Percentiles rank a stretch among this genome's conserved stretches.
Conservation (phyloP, 2,888 invertebrate genomes). For the Athripsodes cinereus region DNA sequence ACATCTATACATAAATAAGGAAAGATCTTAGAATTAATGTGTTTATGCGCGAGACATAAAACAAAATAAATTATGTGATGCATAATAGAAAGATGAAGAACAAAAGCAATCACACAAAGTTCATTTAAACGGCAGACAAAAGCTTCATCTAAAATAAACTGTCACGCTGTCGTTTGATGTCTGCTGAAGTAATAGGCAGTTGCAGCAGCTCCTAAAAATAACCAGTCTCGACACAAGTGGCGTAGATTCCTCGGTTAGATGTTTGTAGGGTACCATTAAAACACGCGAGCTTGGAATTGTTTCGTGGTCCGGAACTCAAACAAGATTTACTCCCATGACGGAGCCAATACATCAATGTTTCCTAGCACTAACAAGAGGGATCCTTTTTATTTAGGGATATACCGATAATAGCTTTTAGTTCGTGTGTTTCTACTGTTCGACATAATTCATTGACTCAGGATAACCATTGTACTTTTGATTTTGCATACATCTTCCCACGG, state of each 20-base stretch:
- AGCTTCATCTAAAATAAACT: neutral
- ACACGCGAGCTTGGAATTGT: neutral
- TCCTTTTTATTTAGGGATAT: neutral
- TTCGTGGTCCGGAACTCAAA: neutral
- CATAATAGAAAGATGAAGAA: neutral
- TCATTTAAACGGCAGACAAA: neutral
- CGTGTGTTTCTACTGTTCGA: neutral
- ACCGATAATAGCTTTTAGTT: neutral
- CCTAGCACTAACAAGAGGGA: neutral
- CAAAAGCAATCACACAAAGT: neutral
- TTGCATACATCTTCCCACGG: conserved; percentile 6
- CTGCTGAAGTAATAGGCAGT: neutral
- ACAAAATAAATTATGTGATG: neutral
- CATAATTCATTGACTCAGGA: neutral
- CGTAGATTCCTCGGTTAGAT: neutral
- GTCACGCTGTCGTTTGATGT: neutral
- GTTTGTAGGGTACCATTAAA: neutral
- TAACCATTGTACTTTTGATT: neutral
- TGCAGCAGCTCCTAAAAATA: neutral
- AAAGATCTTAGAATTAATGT: no score
- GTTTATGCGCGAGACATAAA: neutral
- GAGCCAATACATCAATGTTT: neutral
- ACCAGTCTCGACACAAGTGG: neutral
- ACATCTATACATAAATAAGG: no score
- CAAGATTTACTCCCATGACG: neutral